Percentiles rank a stretch among this genome's conserved stretches.
phyloP scores from a whole-genome alignment of 1,140 invertebrate genomes.

The Rhizoglyphus robini region DNA sequence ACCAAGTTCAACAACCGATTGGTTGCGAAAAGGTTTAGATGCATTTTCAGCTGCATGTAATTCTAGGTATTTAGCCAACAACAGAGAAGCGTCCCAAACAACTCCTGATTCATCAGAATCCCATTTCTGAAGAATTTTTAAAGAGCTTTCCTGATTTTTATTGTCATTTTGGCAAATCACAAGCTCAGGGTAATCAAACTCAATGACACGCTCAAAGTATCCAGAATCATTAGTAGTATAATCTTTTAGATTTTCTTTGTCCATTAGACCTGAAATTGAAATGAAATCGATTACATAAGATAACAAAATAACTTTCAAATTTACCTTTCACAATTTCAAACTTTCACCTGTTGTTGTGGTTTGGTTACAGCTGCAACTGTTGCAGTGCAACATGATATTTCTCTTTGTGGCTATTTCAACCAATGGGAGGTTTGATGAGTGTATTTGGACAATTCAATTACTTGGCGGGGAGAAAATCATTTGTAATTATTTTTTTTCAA shows the following conservation, averaged over 20 bases:
- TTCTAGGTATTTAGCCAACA: slow-evolving; percentile 9
- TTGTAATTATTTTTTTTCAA: no score
- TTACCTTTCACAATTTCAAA: no score
- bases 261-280: not conserved
- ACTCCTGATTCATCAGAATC: slow-evolving; percentile 13
- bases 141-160: not conserved
- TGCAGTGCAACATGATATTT: no score
- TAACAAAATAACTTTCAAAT: not conserved
- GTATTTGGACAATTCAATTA: no score
- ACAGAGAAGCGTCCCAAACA: not conserved
- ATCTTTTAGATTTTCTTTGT: not conserved
- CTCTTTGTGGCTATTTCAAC: no score
- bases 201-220: not conserved
- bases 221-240: not conserved
- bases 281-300: not conserved
- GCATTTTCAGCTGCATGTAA: not conserved
- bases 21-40: not conserved
- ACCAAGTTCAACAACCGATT: slow-evolving; percentile 1
- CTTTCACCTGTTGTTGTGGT: no score
- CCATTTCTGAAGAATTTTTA: slow-evolving; percentile 6
- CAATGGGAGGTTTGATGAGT: no score
- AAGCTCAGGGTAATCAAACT: slow-evolving; percentile 4
- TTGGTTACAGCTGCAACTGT: no score
- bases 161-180: not conserved
- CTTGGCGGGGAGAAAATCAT: no score